Evolutionary conservation across 2,113 vertebrate species (phyloP), one percentile per base, ranked within the genome.

Genomic region (Bubo bubo): DNA sequence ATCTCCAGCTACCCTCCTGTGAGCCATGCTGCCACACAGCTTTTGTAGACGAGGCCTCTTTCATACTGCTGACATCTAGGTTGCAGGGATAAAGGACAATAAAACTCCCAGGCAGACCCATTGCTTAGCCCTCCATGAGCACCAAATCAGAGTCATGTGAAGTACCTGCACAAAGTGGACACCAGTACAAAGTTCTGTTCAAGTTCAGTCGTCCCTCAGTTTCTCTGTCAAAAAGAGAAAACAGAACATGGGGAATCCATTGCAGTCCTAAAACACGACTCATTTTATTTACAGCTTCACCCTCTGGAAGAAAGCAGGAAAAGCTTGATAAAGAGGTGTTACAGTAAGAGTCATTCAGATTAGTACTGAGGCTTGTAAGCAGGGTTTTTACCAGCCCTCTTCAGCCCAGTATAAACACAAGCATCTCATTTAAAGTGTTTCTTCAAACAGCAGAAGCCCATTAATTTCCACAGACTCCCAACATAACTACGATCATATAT

Each of bases 71-170:
- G 24, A 49, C 67, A 47, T 24, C 60, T 30, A n/a, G 67, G 47
- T 47, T 83, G 62, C 27, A 75, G 32, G 73, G 63, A 67, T 14
- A 50, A 53, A 58, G 3, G 35, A 32, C 43, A 45, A 45, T 45
- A 79, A 66, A 64, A 18, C 23, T 74, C 55, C n/a, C 18, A 39
- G 28, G 13, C 20, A 18, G 27, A 55, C 23, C 10, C 34, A 35
- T 7, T 32, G 49, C 70, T 71, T 18, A 47, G n/a, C 28, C n/a
- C 37, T 43, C 39, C 23, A 16, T 2, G 2, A 13, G 21, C 24
- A 75, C 23, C 32, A 14, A 35, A 27, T 10, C 64, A 70, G 0
- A 5, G 28, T 60, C 81, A 34, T 0, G 0, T 6, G 24, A 79
- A 49, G 16, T 3, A 8, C 9, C 43, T 16, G 16, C 41, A 60